Percentiles rank a stretch among this genome's conserved stretches.
Conservation (phyloP, 2,888 invertebrate species). For the Meganola albula region DNA sequence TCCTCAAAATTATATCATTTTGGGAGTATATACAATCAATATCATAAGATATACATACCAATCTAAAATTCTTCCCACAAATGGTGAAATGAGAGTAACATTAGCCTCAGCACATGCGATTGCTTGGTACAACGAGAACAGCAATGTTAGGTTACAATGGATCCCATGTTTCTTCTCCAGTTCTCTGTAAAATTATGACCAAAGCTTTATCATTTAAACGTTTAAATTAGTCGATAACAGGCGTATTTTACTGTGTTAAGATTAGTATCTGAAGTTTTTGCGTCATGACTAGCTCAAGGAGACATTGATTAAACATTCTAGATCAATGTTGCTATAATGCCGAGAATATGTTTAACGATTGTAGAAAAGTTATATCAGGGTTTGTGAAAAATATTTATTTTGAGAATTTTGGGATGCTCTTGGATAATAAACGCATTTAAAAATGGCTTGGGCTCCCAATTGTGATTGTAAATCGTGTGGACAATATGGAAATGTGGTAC, state of each 20-base stretch:
- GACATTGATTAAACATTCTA: neutral
- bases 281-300: neutral
- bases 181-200: conserved; percentile 82
- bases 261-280: neutral
- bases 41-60: conserved; percentile 82
- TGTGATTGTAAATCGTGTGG: neutral
- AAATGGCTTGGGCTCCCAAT: neutral
- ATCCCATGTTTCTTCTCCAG: conserved; percentile 94
- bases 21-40: too few species aligned
- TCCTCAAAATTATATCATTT: too few species aligned
- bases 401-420: conserved; percentile 1
- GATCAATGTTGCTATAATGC: neutral
- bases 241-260: neutral
- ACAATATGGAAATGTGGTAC: neutral
- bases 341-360: neutral
- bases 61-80: conserved; percentile 98
- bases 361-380: neutral
- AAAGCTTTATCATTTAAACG: too few species aligned
- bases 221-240: neutral
- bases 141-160: conserved; percentile 97
- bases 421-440: neutral
- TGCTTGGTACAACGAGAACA: conserved; percentile 97
- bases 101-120: conserved; percentile 98
- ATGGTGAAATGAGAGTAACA: conserved; percentile 98
- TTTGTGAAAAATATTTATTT: neutral